Base-by-base conservation (phyloP, 2,888 invertebrate genomes). In the Erebia palarica region DNA sequence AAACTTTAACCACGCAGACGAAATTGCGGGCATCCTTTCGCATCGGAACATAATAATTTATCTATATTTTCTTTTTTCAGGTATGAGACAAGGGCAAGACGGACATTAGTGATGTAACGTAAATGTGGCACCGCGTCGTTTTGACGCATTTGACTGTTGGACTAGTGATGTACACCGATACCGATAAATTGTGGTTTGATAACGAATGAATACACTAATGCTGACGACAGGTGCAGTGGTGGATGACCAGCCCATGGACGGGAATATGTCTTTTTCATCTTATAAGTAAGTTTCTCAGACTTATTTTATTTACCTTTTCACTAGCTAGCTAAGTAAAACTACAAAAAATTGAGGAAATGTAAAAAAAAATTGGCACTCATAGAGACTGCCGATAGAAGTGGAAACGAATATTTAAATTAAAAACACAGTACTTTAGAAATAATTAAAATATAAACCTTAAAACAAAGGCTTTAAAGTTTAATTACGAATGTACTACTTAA, bases 191-290 rank as follows among this genome's bases (percentile, higher is more conserved):
- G 72, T 71, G 72, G 78, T 78, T 77, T 75, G 76, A 81, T 78
- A 76, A 80, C 88, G 87, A 83, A 92, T 93, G 92, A 92, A 93
- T 86, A 88, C 90, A 83, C 92, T 93, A 79, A 93, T 93, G 93
- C 91, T 93, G 79, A 93, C 93, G 78, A 86, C 90, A 76, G 86
- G 84, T 74, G 90, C 91, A 77, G 81, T 84, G 72, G 86, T 88
- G 78, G 92, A 92, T 77, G 93, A 93, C 77, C 93, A 92, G 82
- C 81, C 88, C 80, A 86, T 89, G 76, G 92, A 92, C 78, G 86
- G 82, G 79, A 92, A 88, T 78, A 93, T 93, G 93, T 90, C 93
- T 78, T 93, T 91, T 80, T 87, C 92, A 74, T 87, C 91, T 73
- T 93, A 93, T 75, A 93, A 91, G 93, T 93, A 72, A 91, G n/a